Conservation (phyloP, 2,797 vertebrate species). For the Tenualosa ilisha region DNA sequence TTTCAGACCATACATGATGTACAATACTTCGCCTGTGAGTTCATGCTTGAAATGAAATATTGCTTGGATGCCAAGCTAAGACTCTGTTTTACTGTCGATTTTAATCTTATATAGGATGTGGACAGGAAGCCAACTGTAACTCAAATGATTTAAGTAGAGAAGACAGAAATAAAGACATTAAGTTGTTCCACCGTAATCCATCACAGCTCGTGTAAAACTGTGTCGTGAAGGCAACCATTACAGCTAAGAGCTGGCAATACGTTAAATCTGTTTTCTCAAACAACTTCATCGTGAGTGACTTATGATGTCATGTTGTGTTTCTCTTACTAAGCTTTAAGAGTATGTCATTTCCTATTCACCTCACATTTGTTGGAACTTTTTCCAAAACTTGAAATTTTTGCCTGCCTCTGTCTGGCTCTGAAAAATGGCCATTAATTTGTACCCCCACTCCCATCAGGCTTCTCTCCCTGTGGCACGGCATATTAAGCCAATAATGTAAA, state of each 20-base stretch:
- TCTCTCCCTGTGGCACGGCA: slow-evolving; percentile 4
- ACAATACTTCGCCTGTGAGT: not conserved
- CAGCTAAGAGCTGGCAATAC: slow-evolving; percentile 39
- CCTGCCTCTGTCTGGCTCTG: slow-evolving; percentile 38
- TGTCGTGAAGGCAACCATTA: slow-evolving; percentile 20
- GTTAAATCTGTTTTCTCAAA: slow-evolving; percentile 41
- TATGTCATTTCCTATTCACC: slow-evolving; percentile 50
- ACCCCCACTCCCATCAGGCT: not conserved
- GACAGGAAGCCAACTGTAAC: slow-evolving; percentile 49
- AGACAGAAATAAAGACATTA: slow-evolving; percentile 21
- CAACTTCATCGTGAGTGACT: slow-evolving; percentile 47
- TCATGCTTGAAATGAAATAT: slow-evolving; percentile 21
- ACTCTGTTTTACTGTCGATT: slow-evolving; percentile 5
- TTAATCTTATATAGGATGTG: slow-evolving; percentile 48
- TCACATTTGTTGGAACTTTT: slow-evolving; percentile 45
- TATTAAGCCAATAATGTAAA: slow-evolving; percentile 2
- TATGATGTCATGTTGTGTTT: slow-evolving; percentile 47
- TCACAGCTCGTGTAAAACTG: slow-evolving; percentile 29
- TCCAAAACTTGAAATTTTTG: slow-evolving; percentile 42
- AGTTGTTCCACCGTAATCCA: slow-evolving; percentile 22
- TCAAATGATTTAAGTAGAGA: slow-evolving; percentile 19
- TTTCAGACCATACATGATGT: not conserved
- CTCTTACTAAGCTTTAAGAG: slow-evolving; percentile 42
- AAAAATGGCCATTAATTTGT: slow-evolving; percentile 29
- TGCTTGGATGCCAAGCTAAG: slow-evolving; percentile 1